phyloP scores from a whole-genome alignment of 2,113 vertebrate species.

The Thamnophis sirtalis region DNA sequence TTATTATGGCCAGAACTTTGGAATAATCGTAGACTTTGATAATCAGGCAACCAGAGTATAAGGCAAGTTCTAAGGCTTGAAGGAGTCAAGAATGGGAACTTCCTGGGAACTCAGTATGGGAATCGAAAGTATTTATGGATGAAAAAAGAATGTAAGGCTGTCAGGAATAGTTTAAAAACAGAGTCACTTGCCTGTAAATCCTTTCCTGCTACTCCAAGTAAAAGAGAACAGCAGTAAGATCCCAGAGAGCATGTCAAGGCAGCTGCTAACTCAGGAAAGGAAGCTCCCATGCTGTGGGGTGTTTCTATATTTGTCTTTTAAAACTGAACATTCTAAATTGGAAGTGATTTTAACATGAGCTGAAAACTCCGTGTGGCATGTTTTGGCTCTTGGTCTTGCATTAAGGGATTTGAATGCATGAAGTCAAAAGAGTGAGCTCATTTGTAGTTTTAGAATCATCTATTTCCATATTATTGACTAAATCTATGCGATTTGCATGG shows the following conservation, averaged over 20 bases:
- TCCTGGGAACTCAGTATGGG: background rate
- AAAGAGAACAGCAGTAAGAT: background rate
- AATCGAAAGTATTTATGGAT: constrained; percentile 6
- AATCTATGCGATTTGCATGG: background rate
- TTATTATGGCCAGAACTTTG: background rate
- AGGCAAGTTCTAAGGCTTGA: background rate
- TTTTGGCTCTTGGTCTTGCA: background rate
- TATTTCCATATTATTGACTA: background rate
- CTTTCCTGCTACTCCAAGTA: background rate
- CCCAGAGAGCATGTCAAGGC: background rate
- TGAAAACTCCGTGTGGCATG: background rate
- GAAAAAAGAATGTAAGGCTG: background rate
- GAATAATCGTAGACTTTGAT: background rate
- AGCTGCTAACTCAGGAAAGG: background rate
- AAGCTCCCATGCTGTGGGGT: background rate
- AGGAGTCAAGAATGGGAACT: background rate
- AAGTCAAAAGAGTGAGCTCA: background rate
- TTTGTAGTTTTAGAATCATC: background rate
- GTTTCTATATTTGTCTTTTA: constrained; percentile 31
- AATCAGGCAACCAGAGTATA: background rate
- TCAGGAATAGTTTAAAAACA: background rate
- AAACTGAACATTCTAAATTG: constrained; percentile 19
- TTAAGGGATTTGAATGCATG: background rate
- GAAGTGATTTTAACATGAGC: constrained; percentile 22
- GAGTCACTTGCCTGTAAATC: constrained; percentile 6